Percentiles rank a stretch among this genome's conserved stretches.
Conservation (phyloP, 2,113 vertebrate species). For the Panthera tigris region DNA sequence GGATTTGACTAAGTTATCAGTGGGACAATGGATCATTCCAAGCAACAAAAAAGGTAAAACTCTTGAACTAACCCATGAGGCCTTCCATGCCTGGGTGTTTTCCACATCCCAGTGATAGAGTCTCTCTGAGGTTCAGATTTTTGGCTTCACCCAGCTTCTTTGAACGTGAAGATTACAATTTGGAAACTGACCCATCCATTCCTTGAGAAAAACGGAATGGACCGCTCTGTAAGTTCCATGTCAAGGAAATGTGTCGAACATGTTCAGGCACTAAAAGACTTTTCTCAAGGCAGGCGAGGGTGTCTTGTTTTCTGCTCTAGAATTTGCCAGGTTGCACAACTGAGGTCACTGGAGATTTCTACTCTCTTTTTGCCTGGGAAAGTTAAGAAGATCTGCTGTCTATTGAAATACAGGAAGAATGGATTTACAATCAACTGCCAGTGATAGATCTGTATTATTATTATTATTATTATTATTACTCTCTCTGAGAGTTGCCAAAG, state of each 20-base stretch:
- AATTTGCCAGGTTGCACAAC: neutral
- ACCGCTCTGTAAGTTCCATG: neutral
- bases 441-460: neutral
- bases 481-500: neutral
- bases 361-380: neutral
- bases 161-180: neutral
- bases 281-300: neutral
- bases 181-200: neutral
- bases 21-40: neutral
- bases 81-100: neutral
- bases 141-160: neutral
- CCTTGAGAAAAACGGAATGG: neutral
- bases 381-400: neutral
- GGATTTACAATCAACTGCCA: neutral
- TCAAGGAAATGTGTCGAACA: neutral
- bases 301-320: neutral
- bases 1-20: neutral
- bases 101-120: neutral
- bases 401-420: neutral
- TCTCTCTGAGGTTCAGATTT: neutral
- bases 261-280: neutral
- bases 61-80: neutral
- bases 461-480: neutral
- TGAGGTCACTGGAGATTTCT: neutral
- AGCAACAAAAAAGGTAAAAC: neutral